Base-by-base conservation (phyloP, 2,113 vertebrate genomes). In the Prionailurus bengalensis region DNA sequence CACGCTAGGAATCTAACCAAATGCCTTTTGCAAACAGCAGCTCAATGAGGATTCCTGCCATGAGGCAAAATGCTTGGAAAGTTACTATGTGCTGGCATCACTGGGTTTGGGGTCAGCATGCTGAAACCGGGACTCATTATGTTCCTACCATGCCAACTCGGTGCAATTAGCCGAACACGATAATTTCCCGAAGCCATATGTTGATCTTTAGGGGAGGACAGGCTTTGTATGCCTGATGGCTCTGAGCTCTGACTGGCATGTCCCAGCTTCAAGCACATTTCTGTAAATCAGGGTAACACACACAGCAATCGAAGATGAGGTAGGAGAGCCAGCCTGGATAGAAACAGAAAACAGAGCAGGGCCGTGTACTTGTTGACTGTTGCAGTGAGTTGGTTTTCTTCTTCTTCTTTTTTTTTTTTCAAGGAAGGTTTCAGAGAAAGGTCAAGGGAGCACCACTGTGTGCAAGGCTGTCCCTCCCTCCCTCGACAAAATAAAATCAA, bases 401-500 rank as follows among this genome's bases (percentile, higher is more conserved):
- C n/a, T 25, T n/a, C 7, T 68, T 42, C 21, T 31, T 23, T n/a
- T 96, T 48, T 79, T 97, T 96, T 97, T 93, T 98, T 95, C 96
- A 94, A 98, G 97, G 94, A 80, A 97, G 92, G 55, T 98, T 99
- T 97, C 97, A 97, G 97, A 98, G 97, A 99, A 99, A 99, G 99
- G 99, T 99, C 99, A 99, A 31, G 11, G 58, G 95, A 98, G 95
- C 98, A 97, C 94, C 95, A 94, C 96, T 92, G 97, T 98, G 97
- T 99, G 82, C 96, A 71, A 94, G 53, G 76, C 61, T 70, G 74
- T 97, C 97, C 58, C 98, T 98, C 97, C 93, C 85, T 1, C 10
- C 78, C 79, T 14, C n/a, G 51, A 82, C 53, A 97, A 98, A 98
- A 97, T 96, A 98, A 98, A 99, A 99, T 99, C 99, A 98, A 99